Evolutionary conservation across 2,797 vertebrate genomes (phyloP), one percentile per base, ranked within the genome.

Genomic region (Neosalanx taihuensis): DNA sequence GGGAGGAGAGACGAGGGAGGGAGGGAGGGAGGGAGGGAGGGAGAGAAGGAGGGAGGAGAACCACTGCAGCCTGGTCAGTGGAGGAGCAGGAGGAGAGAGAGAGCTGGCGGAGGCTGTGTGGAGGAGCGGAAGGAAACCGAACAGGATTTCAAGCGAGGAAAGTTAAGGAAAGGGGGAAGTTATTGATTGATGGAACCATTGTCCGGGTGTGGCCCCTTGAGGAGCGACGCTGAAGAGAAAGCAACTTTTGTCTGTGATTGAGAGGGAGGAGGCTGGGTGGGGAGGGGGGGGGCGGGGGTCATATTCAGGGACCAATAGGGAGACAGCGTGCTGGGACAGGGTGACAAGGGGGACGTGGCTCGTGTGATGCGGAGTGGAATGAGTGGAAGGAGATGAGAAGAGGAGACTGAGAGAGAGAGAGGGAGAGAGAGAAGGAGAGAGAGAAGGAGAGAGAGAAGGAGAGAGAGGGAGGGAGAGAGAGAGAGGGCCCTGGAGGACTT

Each of bases 181-280:
- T 62, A 60, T 66, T 63, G 66, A 71, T 75, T 68, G 56, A 76
- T 9, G 59, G 53, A 53, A 60, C 18, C 53, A 41, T 35, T 56
- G 18, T 66, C 56, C 26, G 35, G 35, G 26, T 33, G 60, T 63
- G 41, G 41, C 46, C 29, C 6, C 69, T 59, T 29, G 53, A 74
- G 67, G 69, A 37, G 35, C n/a, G 68, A 78, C 79, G 72, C 46
- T 17, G 61, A 59, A 71, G 51, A 69, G 68, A 74, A 49, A 71
- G 72, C 64, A 64, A 75, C 69, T 78, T 84, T 79, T 76, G 58
- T 78, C 70, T 74, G 49, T 63, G 73, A 26, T 87, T 79, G 68
- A 79, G 80, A 82, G 79, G 82, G 82, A 84, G 85, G 70, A 82
- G 84, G 86, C 80, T 76, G 82, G 83, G 76, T 76, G 79, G 82